Evolutionary conservation across 2,888 invertebrate species (phyloP).

Genomic region (Odontomyia ornata): DNA sequence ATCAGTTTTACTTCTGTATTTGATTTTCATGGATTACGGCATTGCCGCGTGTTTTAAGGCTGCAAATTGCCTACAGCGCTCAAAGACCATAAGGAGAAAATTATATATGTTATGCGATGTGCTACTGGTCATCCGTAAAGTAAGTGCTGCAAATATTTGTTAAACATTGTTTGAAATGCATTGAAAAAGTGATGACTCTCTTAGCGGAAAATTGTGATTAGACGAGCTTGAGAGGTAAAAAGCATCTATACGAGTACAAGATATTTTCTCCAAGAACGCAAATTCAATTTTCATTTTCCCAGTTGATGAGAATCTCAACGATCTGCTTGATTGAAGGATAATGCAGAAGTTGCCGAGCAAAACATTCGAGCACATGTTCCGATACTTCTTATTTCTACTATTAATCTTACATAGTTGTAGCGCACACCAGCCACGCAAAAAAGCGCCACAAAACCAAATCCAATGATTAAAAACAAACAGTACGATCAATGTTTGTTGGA

Average conservation of each 20-base stretch:
- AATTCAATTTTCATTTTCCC: too few species aligned
- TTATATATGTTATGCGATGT: too few species aligned
- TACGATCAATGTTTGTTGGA: conserved; percentile 18
- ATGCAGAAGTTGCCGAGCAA: too few species aligned
- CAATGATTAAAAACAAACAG: conserved; percentile 33
- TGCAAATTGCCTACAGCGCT: background rate
- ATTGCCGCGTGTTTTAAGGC: background rate
- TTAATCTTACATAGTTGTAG: background rate
- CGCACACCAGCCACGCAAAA: background rate
- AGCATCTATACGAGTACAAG: too few species aligned
- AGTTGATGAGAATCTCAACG: too few species aligned
- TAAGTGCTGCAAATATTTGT: conserved; percentile 3
- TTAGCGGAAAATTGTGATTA: too few species aligned
- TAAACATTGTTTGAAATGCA: background rate
- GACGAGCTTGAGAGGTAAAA: too few species aligned
- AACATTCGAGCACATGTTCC: background rate
- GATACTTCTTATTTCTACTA: conserved; percentile 1
- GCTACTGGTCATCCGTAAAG: background rate
- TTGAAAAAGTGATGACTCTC: background rate
- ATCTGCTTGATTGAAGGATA: too few species aligned
- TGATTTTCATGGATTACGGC: background rate
- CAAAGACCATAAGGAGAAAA: background rate
- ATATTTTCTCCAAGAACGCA: too few species aligned
- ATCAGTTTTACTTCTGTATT: conserved; percentile 4
- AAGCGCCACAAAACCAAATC: background rate